Base-by-base conservation (phyloP, 1,140 invertebrate species). In the Ceratina calcarata region DNA sequence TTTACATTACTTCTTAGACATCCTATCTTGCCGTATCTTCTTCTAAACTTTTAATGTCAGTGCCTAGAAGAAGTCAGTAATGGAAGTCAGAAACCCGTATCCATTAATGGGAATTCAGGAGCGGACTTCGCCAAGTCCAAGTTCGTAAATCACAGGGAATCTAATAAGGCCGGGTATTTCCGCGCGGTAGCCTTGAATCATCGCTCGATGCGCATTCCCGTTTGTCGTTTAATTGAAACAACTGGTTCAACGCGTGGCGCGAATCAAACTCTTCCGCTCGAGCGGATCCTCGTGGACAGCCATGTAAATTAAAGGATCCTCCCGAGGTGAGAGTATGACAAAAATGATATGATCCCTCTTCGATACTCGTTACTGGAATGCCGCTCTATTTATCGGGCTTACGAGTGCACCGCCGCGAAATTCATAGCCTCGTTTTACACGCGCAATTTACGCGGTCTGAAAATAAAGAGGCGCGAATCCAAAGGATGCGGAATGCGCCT, bases 311-410 rank as follows among this genome's bases (percentile, higher is more conserved):
- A 6, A 8, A 45, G 8, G 65, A 51, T 45, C 22, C 2, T 0
- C n/a, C 3, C 13, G 13, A 32, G 74, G 78, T 73, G 81, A 65
- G 84, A 85, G 71, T 82, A 86, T 79, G 76, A 86, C 86, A 69
- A 79, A 86, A 80, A 76, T 84, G 65, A 76, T 51, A 49, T 61
- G 77, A 51, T 68, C 72, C 83, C 10, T 55, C 37, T 32, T 13
- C 61, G 70, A 70, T 55, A 18, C 81, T 37, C 49, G 49, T 1
- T 13, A 7, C 22, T 79, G 84, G 84, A 85, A 82, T 86, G 80
- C 62, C 75, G 83, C 66, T 86, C 83, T 82, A 86, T 85, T 86
- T 84, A 85, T 82, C 84, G 74, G 22, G 53, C 79, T 82, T 85
- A 78, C 80, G 82, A 85, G 85, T 85, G 75, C 79, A 49, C 58